Evolutionary conservation across 1,140 invertebrate species (phyloP), one percentile per base, ranked within the genome.

Genomic region (Samia ricini): DNA sequence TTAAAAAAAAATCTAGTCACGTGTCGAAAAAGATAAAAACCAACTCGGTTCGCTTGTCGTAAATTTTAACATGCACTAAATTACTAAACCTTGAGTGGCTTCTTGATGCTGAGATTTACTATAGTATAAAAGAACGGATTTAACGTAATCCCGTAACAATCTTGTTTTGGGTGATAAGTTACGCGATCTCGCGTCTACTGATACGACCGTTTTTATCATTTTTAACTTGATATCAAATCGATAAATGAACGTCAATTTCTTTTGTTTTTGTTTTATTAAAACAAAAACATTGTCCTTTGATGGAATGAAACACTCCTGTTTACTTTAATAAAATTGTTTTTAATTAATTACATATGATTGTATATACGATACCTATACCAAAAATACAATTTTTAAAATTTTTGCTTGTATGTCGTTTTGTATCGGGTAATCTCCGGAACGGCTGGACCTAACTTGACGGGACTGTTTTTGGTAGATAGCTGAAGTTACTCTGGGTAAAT

Each of bases 161-260:
- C 19, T 51, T 20, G 5, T 21, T 22, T 51, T 2, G n/a, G n/a
- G 50, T 21, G 50, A 51, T 51, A 51, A 7, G 18, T 51, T 51
- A 51, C 19, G 2, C 6, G n/a, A 50, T 10, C n/a, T 1, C 50
- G 20, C 7, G 21, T 12, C 21, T 52, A 52, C 8, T 22, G 51
- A 22, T 52, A 5, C 19, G 51, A 36, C n/a, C n/a, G n/a, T n/a
- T 22, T 12, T 66, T 66, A 66, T 64, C 63, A 64, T 50, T 56
- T n/a, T n/a, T 58, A 64, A 62, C 64, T 66, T 42, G 55, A 58
- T 29, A 66, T 24, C 29, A 48, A n/a, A 29, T 62, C 60, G 60
- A 62, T 66, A 49, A 57, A 24, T 23, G 12, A 48, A 55, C 21
- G 10, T 56, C 51, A 0, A 60, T 64, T 64, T 57, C 60, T 64